phyloP scores from a whole-genome alignment of 1,140 invertebrate species.

The Dinoponera quadriceps region DNA sequence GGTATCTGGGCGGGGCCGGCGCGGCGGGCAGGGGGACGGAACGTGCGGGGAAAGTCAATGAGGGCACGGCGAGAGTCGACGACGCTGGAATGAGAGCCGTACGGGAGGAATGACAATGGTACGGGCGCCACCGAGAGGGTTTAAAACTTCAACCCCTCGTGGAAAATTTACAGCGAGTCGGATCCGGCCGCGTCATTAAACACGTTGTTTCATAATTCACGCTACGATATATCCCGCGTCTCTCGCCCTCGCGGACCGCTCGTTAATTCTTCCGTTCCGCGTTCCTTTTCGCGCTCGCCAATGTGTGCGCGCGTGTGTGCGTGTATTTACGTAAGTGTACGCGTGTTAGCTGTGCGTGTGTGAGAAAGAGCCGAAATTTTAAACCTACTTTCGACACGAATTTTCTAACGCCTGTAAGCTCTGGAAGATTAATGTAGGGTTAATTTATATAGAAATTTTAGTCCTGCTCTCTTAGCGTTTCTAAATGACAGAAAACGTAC shows the following conservation, averaged over 20 bases:
- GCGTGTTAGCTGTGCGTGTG: too few species aligned
- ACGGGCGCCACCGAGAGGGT: conserved; percentile 75
- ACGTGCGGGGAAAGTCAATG: conserved; percentile 71
- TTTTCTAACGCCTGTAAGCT: too few species aligned
- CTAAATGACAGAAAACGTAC: too few species aligned
- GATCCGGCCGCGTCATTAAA: conserved; percentile 84
- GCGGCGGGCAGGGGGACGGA: conserved; percentile 27
- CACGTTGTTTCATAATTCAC: conserved; percentile 86
- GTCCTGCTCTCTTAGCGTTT: too few species aligned
- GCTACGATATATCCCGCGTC: conserved; percentile 63
- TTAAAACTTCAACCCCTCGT: conserved; percentile 79
- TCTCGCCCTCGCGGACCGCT: conserved; percentile 39
- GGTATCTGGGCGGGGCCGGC: conserved; percentile 56
- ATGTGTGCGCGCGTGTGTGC: background rate
- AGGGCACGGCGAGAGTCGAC: conserved; percentile 65
- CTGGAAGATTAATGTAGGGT: too few species aligned
- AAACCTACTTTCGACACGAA: too few species aligned
- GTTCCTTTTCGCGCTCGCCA: conserved; percentile 16
- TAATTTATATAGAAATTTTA: too few species aligned
- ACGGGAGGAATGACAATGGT: conserved; percentile 78
- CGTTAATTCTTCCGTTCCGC: conserved; percentile 52
- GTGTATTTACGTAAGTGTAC: too few species aligned
- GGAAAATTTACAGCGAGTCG: conserved; percentile 81
- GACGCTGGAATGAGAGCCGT: conserved; percentile 69
- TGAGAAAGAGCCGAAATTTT: too few species aligned